Evolutionary conservation across 2,113 vertebrate species (phyloP).

Genomic region (Prietella phreatophila): DNA sequence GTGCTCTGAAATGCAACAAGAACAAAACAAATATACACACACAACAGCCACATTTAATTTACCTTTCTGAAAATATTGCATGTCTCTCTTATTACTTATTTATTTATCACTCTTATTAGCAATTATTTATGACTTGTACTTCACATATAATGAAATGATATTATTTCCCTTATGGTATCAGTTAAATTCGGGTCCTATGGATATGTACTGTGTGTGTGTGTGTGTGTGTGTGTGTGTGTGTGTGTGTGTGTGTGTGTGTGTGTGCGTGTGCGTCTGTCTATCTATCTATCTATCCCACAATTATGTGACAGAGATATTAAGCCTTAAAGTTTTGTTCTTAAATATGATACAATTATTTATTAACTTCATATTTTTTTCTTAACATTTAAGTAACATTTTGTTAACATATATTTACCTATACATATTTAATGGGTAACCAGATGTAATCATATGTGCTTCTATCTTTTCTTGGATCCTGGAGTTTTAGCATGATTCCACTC

Average conservation of each 20-base stretch:
- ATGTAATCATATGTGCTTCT: not conserved
- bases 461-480: not conserved
- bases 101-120: not conserved
- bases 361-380: no score
- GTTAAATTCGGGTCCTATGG: not conserved
- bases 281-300: not conserved
- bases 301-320: not conserved
- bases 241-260: not conserved
- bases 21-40: not conserved
- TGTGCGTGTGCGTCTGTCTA: no score
- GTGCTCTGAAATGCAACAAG: conserved; percentile 10
- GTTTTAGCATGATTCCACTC: not conserved
- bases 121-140: not conserved
- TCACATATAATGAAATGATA: not conserved
- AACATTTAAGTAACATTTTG: no score
- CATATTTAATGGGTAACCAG: not conserved
- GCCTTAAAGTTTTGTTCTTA: not conserved
- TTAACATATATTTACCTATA: not conserved
- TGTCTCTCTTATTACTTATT: not conserved
- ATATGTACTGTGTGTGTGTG: not conserved
- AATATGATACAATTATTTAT: not conserved
- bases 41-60: not conserved
- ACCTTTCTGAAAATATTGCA: not conserved
- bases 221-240: not conserved
- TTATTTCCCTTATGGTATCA: not conserved